phyloP scores from a whole-genome alignment of 1,140 invertebrate species.

The Sitophilus oryzae region DNA sequence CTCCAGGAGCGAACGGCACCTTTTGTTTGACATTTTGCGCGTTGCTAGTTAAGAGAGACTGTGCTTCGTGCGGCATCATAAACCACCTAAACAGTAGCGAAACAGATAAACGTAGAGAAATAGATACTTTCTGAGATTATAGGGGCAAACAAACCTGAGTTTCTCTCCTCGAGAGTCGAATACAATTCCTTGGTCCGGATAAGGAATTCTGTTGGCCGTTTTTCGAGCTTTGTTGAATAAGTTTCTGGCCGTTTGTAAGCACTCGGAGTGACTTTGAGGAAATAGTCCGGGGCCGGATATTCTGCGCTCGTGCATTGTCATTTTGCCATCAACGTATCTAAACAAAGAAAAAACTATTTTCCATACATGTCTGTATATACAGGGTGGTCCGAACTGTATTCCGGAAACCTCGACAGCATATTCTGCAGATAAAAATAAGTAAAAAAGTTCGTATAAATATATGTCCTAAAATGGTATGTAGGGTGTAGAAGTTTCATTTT shows the following conservation, averaged over 20 bases:
- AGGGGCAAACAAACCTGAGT: slow-evolving; percentile 47
- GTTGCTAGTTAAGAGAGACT: slow-evolving; percentile 63
- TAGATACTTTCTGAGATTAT: too few relatives aligned
- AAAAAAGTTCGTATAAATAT: too few relatives aligned
- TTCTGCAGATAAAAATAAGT: too few relatives aligned
- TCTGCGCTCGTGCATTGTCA: slow-evolving; percentile 63
- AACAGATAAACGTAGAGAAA: too few relatives aligned
- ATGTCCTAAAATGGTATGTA: too few relatives aligned
- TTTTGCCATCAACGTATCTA: slow-evolving; percentile 57
- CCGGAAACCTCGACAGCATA: too few relatives aligned
- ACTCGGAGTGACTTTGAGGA: slow-evolving; percentile 67
- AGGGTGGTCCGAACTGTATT: too few relatives aligned
- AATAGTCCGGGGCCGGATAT: slow-evolving; percentile 63
- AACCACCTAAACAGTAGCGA: slow-evolving; percentile 57
- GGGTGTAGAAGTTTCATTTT: too few relatives aligned
- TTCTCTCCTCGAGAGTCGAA: slow-evolving; percentile 62
- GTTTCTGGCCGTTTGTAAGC: slow-evolving; percentile 69
- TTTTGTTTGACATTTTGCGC: slow-evolving; percentile 68
- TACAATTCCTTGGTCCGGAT: slow-evolving; percentile 64
- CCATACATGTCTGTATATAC: too few relatives aligned
- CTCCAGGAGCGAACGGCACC: slow-evolving; percentile 62
- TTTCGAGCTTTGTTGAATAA: slow-evolving; percentile 73
- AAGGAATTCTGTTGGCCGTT: slow-evolving; percentile 64
- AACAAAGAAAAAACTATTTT: not conserved
- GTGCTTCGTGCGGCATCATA: slow-evolving; percentile 71